A percentile compares a stretch with the other conserved stretches of the same genome.
These are phyloP conservation scores for Aphaenogaster floridana DNA, from an alignment of 1,140 invertebrate genomes.

Conservation along the genomic window DNA sequence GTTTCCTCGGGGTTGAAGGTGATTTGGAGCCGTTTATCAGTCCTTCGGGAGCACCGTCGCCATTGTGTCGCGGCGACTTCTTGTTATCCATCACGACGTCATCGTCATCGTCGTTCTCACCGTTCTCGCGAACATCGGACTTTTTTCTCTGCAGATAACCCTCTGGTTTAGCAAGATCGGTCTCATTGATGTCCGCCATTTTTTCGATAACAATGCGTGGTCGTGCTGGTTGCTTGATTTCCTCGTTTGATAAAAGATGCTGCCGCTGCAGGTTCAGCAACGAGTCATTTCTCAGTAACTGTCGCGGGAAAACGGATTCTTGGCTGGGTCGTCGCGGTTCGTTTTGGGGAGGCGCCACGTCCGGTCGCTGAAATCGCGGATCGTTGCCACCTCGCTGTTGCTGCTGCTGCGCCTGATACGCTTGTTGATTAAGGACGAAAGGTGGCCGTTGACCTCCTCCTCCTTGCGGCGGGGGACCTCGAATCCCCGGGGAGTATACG, in stretches of 20 bases:
- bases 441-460: constrained; percentile 56
- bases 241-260: constrained; percentile 2
- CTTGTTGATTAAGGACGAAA: constrained; percentile 28
- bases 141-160: constrained; percentile 57
- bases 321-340: constrained; percentile 33
- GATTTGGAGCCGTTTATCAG: constrained; percentile 40
- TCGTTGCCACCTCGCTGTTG: constrained; percentile 15
- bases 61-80: constrained; percentile 50
- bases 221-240: constrained; percentile 46
- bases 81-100: constrained; percentile 78
- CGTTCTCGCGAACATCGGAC: constrained; percentile 47
- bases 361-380: constrained; percentile 43
- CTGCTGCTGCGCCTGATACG: constrained; percentile 49
- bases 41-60: neutral
- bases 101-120: constrained; percentile 77
- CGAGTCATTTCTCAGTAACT: constrained; percentile 68
- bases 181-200: constrained; percentile 77
- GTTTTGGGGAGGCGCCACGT: constrained; percentile 20
- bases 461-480: constrained; percentile 51
- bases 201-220: constrained; percentile 77
- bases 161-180: constrained; percentile 67
- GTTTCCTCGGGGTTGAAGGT: neutral
- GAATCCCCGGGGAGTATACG: constrained; percentile 26
- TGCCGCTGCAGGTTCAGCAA: constrained; percentile 51
- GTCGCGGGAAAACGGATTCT: constrained; percentile 36